Base-by-base conservation (phyloP, 23 tunicate genomes). In the Aplidium turbinatum region DNA sequence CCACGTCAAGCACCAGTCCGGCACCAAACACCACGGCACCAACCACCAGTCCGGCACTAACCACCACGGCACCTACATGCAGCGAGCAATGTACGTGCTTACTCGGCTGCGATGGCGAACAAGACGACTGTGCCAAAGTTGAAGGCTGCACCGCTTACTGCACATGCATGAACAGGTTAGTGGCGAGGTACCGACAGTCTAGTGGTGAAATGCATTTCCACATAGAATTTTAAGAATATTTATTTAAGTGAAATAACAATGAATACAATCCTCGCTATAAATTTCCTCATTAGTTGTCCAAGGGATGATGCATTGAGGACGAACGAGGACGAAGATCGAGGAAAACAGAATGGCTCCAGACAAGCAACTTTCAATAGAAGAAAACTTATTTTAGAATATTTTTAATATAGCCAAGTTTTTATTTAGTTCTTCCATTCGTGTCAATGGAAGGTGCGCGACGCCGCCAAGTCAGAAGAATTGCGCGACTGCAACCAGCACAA, bases 371-470 rank as follows among this genome's bases (percentile, higher is more conserved):
- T n/a, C n/a, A n/a, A n/a, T n/a, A n/a, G n/a, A n/a, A n/a, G n/a
- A n/a, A n/a, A n/a, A n/a, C n/a, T n/a, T n/a, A n/a, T n/a, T n/a
- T n/a, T n/a, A n/a, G n/a, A n/a, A n/a, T n/a, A n/a, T n/a, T n/a
- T n/a, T n/a, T n/a, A n/a, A n/a, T n/a, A n/a, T n/a, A n/a, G n/a
- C n/a, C n/a, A n/a, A n/a, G 38, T 9, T 5, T 72, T 16, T 78
- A 13, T 50, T 0, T 29, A 89, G 96, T 30, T 31, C 58, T 4
- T 68, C 83, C 0, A 47, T 77, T 9, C 68, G 62, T 5, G 78
- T 90, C 35, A 90, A 90, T 39, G 97, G 97, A 34, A 48, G 89
- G 31, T 90, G 97, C 33, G 89, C 85, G 21, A 33, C 26, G 6
- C 6, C 33, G 27, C 77, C 89, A 28, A 38, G 45, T 0, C 33